These are phyloP conservation scores for Phoeniculus purpureus DNA, from an alignment of 2,797 vertebrate species.

Conservation along the genomic window DNA sequence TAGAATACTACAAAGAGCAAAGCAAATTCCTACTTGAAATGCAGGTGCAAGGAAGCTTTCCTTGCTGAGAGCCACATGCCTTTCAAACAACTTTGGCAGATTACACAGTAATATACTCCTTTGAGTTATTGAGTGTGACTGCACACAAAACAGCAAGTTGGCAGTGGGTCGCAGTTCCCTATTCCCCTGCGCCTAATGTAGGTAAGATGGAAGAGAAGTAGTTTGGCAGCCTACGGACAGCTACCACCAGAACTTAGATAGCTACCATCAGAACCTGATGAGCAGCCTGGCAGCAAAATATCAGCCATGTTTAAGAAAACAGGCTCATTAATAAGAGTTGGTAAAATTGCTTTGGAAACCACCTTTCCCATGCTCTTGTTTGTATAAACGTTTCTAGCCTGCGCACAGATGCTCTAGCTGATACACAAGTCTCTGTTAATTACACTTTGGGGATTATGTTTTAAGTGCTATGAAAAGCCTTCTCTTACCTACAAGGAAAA, in stretches of 20 bases:
- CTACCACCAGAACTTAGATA: not conserved
- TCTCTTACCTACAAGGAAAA: not conserved
- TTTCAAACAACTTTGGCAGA: conserved; percentile 11
- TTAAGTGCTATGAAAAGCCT: not conserved
- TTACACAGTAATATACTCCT: not conserved
- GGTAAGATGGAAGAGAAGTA: not conserved
- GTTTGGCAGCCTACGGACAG: not conserved
- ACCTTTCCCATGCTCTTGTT: not conserved
- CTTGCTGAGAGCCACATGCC: not conserved
- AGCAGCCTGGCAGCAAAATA: not conserved
- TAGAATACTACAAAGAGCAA: not conserved
- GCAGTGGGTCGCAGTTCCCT: not conserved
- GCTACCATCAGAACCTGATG: not conserved
- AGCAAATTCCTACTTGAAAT: not conserved
- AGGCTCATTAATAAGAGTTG: not conserved
- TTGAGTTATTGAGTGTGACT: not conserved
- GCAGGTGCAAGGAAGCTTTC: not conserved
- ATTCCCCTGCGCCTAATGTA: not conserved
- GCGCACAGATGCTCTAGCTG: not conserved
- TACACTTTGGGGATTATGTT: not conserved
- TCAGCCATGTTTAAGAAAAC: not conserved
- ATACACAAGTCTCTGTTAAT: not conserved
- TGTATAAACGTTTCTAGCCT: not conserved
- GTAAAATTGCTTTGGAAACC: not conserved
- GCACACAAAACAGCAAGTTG: not conserved